Evolutionary conservation across 2,113 vertebrate species (phyloP).

Genomic region (Phrynosoma blainvillii): DNA sequence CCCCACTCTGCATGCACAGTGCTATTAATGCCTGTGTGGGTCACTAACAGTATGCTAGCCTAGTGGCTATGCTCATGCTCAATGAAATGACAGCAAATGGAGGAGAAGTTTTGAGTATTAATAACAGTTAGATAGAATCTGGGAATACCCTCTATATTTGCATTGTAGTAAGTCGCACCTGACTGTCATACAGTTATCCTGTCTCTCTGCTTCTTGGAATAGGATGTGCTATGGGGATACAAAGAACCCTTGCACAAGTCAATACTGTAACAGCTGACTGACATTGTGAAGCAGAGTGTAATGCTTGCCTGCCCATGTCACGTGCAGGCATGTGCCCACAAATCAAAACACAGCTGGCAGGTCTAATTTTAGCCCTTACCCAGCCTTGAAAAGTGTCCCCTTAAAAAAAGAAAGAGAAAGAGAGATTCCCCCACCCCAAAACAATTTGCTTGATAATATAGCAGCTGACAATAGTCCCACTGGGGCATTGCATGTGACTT

Average conservation of each 20-base stretch:
- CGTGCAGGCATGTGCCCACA: slow-evolving; percentile 72
- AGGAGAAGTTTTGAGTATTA: background rate
- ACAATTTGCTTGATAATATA: slow-evolving; percentile 78
- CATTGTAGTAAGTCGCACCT: background rate
- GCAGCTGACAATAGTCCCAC: slow-evolving; percentile 71
- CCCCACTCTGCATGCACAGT: too few relatives aligned
- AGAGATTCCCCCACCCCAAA: slow-evolving; percentile 47
- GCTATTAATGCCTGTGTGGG: too few relatives aligned
- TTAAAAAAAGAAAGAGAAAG: slow-evolving; percentile 74
- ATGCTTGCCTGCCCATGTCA: slow-evolving; percentile 70
- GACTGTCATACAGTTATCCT: background rate
- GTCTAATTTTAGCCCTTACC: slow-evolving; percentile 77
- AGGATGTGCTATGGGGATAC: background rate
- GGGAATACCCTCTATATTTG: background rate
- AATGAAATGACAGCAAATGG: background rate
- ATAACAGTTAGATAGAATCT: background rate
- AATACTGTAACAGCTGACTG: slow-evolving; percentile 34
- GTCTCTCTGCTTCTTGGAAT: background rate
- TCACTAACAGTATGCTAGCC: too few relatives aligned
- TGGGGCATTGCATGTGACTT: slow-evolving; percentile 59
- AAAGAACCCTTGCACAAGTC: slow-evolving; percentile 8
- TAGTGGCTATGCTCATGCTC: background rate
- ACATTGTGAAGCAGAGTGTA: slow-evolving; percentile 47
- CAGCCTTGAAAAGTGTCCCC: slow-evolving; percentile 74
- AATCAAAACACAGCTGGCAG: slow-evolving; percentile 82